Evolutionary conservation across 2,113 vertebrate genomes (phyloP), one percentile per base, ranked within the genome.

Genomic region (Sardina pilchardus): DNA sequence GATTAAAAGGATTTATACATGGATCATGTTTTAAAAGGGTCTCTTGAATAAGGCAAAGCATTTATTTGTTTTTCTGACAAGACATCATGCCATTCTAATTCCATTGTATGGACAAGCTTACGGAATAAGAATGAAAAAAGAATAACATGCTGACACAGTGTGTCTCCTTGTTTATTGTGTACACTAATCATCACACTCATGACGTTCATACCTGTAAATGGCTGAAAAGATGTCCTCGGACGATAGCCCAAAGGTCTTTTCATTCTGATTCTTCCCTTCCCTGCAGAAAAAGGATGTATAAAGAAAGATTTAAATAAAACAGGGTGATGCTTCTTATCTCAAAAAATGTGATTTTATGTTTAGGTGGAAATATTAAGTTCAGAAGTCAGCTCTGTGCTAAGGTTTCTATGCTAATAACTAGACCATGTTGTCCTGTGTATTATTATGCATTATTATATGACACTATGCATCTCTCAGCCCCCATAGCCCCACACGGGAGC

Each of bases 191-290:
- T 14, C 30, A 34, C 34, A 34, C 16, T 39, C 2, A 12, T 14
- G 71, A 47, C 30, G 34, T 2, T 1, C 36, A 36, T 12, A 95
- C 95, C 94, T 95, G 93, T 95, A 96, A 43, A 95, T 90, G 2
- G 92, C 91, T 85, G 92, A 90, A 88, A 94, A 95, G 24, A 95
- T 82, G 0, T 94, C 93, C 63, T 93, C 93, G 0, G 93, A 39
- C 17, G 92, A 91, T 17, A 93, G 50, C 6, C 94, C 94, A 7
- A 94, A 96, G 3, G 93, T 93, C 91, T 94, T 96, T 21, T 94
- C 91, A 42, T 95, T 93, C 88, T 95, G 95, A 26, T 94, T 96
- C 90, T 88, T 95, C n/a, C 95, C 95, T 86, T 95, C 94, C 39
- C 95, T 96, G 92, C 4, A 42, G 7, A 16, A 45, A 82, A 9